Conservation (phyloP, 2,888 invertebrate genomes). For the Anagyrus pseudococci region DNA sequence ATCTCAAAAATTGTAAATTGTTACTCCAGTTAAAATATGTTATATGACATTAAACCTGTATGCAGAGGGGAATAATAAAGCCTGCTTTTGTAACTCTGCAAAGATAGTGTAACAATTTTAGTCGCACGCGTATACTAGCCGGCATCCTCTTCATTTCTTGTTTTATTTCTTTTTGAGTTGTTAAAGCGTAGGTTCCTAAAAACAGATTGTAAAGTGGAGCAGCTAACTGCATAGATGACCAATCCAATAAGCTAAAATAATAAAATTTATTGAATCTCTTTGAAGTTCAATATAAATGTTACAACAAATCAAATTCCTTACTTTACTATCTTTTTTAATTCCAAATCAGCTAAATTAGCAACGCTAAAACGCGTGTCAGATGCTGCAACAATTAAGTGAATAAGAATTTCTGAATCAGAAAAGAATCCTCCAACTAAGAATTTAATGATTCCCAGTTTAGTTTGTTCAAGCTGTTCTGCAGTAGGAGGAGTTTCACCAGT, state of each 20-base stretch:
- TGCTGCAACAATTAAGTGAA: conserved; percentile 83
- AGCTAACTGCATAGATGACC: conserved; percentile 74
- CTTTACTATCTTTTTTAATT: conserved; percentile 80
- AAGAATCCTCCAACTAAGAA: conserved; percentile 83
- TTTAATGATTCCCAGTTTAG: conserved; percentile 80
- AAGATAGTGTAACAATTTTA: conserved; percentile 85
- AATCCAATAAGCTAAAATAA: conserved; percentile 75
- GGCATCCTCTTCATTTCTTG: conserved; percentile 77
- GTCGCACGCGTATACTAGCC: conserved; percentile 81
- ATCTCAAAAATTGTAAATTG: not conserved
- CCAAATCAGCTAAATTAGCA: conserved; percentile 85
- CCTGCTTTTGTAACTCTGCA: conserved; percentile 75
- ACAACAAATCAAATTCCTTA: conserved; percentile 53
- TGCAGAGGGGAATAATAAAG: conserved; percentile 68
- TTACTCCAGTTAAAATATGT: conserved; percentile 7
- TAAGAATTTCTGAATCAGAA: conserved; percentile 74
- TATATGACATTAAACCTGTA: conserved; percentile 69
- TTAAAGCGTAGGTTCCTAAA: conserved; percentile 70
- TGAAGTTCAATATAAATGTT: conserved; percentile 7
- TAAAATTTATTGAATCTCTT: conserved; percentile 15
- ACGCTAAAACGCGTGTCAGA: conserved; percentile 90
- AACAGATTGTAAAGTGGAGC: conserved; percentile 82
- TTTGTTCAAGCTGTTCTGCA: conserved; percentile 81
- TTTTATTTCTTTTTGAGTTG: conserved; percentile 63
- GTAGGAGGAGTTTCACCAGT: conserved; percentile 74